phyloP scores from a whole-genome alignment of 2,113 vertebrate species.

The Struthio camelus region DNA sequence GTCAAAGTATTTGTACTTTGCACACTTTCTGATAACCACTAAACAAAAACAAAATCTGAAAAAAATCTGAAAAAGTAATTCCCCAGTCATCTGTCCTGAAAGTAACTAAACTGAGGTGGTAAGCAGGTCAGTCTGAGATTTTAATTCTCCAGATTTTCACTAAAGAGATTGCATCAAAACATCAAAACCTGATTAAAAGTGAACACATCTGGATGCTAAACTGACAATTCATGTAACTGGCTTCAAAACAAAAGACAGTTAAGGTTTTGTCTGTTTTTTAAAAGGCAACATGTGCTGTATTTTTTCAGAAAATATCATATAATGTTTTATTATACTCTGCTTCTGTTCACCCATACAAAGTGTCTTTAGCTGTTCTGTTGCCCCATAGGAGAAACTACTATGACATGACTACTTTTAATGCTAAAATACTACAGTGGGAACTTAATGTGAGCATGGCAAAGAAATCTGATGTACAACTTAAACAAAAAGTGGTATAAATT shows the following conservation, averaged over 20 bases:
- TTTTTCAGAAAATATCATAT: not conserved
- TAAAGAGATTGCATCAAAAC: constrained; percentile 16
- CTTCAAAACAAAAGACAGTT: not conserved
- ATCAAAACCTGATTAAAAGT: constrained; percentile 41
- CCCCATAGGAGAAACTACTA: not conserved
- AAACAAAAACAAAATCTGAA: not conserved
- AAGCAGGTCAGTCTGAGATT: constrained; percentile 25
- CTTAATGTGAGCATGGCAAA: not conserved
- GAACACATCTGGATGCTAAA: constrained; percentile 13
- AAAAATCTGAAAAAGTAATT: not conserved
- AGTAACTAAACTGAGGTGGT: not conserved
- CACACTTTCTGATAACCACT: not conserved
- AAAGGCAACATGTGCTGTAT: not conserved
- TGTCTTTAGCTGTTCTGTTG: not conserved
- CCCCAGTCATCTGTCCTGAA: not conserved
- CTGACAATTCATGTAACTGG: not conserved
- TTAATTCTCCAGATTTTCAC: constrained; percentile 12
- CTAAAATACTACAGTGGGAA: not conserved
- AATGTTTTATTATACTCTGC: not conserved
- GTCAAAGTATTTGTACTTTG: not conserved
- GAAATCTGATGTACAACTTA: not conserved
- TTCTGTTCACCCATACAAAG: not conserved
- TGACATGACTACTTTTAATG: not conserved
- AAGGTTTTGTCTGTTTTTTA: not conserved
- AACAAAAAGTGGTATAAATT: not conserved